A percentile compares a stretch with the other conserved stretches of the same genome.
Conservation (phyloP, 2,113 vertebrate species). For the Choloepus hoffmanni region DNA sequence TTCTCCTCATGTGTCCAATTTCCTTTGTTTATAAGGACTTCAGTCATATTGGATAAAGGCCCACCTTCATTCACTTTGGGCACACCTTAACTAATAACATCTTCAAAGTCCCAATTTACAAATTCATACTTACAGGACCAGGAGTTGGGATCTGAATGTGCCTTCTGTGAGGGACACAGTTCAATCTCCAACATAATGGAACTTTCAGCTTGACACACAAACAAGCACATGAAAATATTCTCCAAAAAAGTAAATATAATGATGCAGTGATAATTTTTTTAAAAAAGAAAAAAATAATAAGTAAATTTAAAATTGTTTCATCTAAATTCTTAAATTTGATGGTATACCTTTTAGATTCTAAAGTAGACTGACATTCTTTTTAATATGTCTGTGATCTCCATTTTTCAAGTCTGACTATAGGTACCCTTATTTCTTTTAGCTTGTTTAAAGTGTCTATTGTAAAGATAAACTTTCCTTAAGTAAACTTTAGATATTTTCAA, state of each 20-base stretch:
- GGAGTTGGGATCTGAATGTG: too few species aligned
- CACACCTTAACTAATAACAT: too few species aligned
- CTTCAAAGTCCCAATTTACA: too few species aligned
- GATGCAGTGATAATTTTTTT: not conserved
- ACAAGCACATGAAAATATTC: conserved; percentile 32
- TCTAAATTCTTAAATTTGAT: not conserved
- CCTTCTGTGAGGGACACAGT: too few species aligned
- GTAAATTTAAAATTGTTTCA: conserved; percentile 36
- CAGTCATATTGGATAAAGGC: too few species aligned
- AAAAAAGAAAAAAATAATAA: not conserved
- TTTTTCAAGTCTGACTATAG: not conserved
- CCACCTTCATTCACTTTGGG: too few species aligned
- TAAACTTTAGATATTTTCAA: not conserved
- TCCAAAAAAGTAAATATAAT: not conserved
- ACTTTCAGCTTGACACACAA: not conserved
- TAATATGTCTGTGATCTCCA: not conserved
- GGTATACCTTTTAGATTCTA: not conserved
- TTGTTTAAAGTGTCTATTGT: not conserved
- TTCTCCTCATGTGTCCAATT: too few species aligned
- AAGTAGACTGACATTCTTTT: not conserved
- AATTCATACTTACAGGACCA: too few species aligned
- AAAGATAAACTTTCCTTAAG: conserved; percentile 49
- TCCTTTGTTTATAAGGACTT: too few species aligned
- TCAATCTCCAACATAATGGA: conserved; percentile 4
- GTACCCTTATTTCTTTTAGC: conserved; percentile 4